phyloP scores from a whole-genome alignment of 2,888 invertebrate genomes.

The Ophraella communa region DNA sequence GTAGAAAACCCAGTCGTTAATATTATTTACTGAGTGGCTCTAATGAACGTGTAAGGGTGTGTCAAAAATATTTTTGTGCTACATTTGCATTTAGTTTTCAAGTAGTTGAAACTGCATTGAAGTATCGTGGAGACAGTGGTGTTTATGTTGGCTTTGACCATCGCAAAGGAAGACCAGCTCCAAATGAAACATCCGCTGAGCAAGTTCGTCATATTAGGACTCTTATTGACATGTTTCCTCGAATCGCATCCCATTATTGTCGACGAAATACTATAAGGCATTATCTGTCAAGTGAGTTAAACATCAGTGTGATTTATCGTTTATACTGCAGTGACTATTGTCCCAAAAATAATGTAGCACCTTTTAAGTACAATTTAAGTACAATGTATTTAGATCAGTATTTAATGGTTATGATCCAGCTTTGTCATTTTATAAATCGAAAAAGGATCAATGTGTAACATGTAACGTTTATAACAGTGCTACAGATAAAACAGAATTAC shows the following conservation, averaged over 20 bases:
- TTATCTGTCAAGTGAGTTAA: constrained; percentile 1
- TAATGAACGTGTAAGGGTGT: constrained; percentile 16
- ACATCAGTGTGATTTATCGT: too few relatives aligned
- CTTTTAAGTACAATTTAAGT: constrained; percentile 1
- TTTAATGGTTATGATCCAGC: too few relatives aligned
- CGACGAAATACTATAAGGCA: constrained; percentile 11
- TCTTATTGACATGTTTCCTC: background rate
- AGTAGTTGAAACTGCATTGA: constrained; percentile 16
- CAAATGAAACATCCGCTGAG: constrained; percentile 9
- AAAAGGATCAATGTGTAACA: too few relatives aligned
- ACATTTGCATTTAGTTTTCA: constrained; percentile 19
- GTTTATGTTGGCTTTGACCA: constrained; percentile 15
- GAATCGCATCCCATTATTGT: constrained; percentile 10
- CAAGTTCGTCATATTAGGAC: constrained; percentile 5
- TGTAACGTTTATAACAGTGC: too few relatives aligned
- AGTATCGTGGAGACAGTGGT: constrained; percentile 10
- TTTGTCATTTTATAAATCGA: too few relatives aligned
- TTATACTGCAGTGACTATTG: background rate
- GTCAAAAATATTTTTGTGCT: constrained; percentile 16
- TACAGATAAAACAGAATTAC: too few relatives aligned
- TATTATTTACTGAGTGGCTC: constrained; percentile 10
- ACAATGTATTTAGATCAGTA: background rate
- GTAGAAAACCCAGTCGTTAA: constrained; percentile 1
- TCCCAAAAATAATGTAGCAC: constrained; percentile 2
- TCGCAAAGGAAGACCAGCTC: constrained; percentile 21